Evolutionary conservation across 1,140 invertebrate species (phyloP).

Genomic region (Calliopsis andreniformis): DNA sequence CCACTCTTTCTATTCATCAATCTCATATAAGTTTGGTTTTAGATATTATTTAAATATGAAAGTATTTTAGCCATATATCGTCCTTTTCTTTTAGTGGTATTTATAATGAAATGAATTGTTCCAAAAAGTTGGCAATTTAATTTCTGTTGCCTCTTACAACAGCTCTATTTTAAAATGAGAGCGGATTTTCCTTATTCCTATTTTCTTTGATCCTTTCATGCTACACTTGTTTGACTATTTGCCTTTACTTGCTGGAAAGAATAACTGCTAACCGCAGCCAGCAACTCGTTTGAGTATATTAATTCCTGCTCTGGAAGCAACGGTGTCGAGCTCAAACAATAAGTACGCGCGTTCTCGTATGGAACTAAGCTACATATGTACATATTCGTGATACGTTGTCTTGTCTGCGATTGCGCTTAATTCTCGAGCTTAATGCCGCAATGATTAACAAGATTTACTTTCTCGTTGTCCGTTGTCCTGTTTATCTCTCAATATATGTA

Average conservation of each 20-base stretch:
- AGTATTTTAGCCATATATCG: not conserved
- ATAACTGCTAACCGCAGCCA: conserved; percentile 38
- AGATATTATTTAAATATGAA: not conserved
- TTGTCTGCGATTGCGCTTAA: conserved; percentile 28
- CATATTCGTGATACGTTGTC: not conserved
- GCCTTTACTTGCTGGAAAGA: not conserved
- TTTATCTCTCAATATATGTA: not conserved
- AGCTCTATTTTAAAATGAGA: not conserved
- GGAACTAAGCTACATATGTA: conserved; percentile 8
- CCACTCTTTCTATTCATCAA: not conserved
- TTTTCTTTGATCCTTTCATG: not conserved
- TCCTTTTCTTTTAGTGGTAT: not conserved
- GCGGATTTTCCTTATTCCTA: not conserved
- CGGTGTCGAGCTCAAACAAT: not conserved
- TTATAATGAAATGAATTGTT: too few species aligned
- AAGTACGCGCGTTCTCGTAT: conserved; percentile 1
- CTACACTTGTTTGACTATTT: too few species aligned
- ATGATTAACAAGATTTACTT: conserved; percentile 23
- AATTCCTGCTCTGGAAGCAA: conserved; percentile 48
- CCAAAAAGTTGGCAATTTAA: too few species aligned
- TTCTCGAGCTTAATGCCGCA: conserved; percentile 31
- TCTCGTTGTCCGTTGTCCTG: conserved; percentile 21
- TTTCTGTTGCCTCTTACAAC: too few species aligned
- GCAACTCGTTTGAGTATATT: conserved; percentile 31
- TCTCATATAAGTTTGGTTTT: not conserved